Evolutionary conservation across 2,888 invertebrate species (phyloP).

Genomic region (Cenopis cana): DNA sequence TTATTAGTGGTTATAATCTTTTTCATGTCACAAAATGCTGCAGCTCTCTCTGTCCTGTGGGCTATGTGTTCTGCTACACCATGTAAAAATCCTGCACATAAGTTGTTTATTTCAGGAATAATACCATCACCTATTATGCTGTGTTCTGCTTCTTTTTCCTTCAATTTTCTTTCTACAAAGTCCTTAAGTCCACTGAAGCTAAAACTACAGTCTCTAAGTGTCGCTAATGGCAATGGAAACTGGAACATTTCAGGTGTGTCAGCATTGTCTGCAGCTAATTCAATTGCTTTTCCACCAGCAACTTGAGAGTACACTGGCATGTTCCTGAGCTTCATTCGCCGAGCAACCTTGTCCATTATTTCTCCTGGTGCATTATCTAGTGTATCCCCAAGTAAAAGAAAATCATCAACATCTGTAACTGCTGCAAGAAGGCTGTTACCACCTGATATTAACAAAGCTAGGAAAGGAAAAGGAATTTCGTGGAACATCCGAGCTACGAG

Average conservation of each 20-base stretch:
- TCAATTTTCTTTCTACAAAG: constrained; percentile 82
- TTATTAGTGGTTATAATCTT: constrained; percentile 84
- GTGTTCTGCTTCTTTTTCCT: constrained; percentile 85
- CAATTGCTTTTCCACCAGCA: constrained; percentile 94
- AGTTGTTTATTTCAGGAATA: constrained; percentile 90
- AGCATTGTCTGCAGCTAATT: constrained; percentile 89
- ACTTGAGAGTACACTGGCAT: constrained; percentile 89
- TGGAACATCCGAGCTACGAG: constrained; percentile 92
- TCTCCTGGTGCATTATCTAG: constrained; percentile 97
- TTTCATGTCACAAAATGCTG: constrained; percentile 88
- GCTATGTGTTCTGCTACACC: constrained; percentile 91
- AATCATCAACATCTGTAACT: constrained; percentile 89
- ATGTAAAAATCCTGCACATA: constrained; percentile 94
- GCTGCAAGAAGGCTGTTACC: constrained; percentile 95
- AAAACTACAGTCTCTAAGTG: constrained; percentile 92
- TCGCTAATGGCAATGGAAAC: constrained; percentile 88
- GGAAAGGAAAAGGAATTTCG: constrained; percentile 92
- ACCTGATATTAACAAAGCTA: constrained; percentile 96
- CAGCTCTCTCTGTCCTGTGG: constrained; percentile 92
- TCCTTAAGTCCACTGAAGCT: constrained; percentile 94
- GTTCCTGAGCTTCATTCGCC: constrained; percentile 93
- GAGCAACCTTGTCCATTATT: constrained; percentile 95
- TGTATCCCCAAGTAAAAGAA: constrained; percentile 91
- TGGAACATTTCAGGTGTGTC: constrained; percentile 87
- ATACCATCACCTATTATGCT: constrained; percentile 87